Evolutionary conservation across 2,113 vertebrate genomes (phyloP).

Genomic region (Chionomys nivalis): DNA sequence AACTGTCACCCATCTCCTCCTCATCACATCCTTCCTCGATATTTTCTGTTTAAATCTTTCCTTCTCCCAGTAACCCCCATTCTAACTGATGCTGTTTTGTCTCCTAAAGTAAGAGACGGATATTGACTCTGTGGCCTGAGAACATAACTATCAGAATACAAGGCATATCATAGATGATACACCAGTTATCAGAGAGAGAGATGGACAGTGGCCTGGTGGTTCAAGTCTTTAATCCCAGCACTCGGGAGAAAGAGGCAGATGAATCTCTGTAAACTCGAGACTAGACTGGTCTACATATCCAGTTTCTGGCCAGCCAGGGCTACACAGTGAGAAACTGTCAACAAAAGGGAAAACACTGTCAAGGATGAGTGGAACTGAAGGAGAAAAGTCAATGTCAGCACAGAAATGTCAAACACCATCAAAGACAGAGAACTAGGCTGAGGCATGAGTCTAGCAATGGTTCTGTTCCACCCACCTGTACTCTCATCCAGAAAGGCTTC

Average conservation of each 20-base stretch:
- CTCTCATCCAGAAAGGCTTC: neutral
- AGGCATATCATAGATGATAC: neutral
- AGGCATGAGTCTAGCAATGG: neutral
- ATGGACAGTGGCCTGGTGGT: neutral
- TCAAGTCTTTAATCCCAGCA: neutral
- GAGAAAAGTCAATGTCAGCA: neutral
- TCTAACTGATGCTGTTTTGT: neutral
- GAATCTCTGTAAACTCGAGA: neutral
- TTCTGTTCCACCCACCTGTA: neutral
- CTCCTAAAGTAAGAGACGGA: neutral
- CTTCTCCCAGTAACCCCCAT: neutral
- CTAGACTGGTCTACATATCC: neutral
- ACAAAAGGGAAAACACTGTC: neutral
- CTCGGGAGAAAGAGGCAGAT: neutral
- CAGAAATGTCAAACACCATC: neutral
- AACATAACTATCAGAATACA: neutral
- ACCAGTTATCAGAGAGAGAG: neutral
- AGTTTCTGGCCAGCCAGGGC: neutral
- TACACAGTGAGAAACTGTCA: neutral
- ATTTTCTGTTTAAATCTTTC: neutral
- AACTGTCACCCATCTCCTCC: neutral
- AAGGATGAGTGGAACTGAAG: neutral
- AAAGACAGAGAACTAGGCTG: too few species aligned
- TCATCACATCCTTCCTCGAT: neutral
- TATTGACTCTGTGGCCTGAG: neutral